Percentiles rank a stretch among this genome's conserved stretches.
Conservation (phyloP, 2,888 invertebrate species). For the Acleris holmiana region DNA sequence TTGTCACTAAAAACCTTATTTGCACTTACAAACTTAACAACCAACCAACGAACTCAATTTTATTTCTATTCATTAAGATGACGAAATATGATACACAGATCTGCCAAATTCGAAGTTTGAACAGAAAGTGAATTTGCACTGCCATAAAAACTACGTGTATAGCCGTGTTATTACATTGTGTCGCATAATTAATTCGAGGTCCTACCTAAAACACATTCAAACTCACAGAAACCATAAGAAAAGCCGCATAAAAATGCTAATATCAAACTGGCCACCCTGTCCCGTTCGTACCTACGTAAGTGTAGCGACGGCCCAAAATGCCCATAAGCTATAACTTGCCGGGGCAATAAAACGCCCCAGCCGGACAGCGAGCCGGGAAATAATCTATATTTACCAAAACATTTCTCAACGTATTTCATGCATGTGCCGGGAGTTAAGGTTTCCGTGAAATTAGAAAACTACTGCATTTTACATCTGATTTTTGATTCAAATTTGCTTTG, state of each 20-base stretch:
- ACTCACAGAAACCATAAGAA: neutral
- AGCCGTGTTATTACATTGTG: no score
- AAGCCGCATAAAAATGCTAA: slow-evolving; percentile 25
- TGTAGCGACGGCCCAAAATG: slow-evolving; percentile 46
- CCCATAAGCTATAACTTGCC: slow-evolving; percentile 55
- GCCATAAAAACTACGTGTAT: no score
- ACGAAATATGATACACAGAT: no score
- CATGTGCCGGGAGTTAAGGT: slow-evolving; percentile 8
- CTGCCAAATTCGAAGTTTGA: no score
- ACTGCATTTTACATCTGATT: neutral
- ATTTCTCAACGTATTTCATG: slow-evolving; percentile 17
- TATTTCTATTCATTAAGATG: no score
- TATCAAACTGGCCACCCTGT: slow-evolving; percentile 6
- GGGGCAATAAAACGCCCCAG: slow-evolving; percentile 50
- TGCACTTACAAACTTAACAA: no score
- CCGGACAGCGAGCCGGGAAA: slow-evolving; percentile 37
- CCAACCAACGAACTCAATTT: no score
- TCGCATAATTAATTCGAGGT: no score
- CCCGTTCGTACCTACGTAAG: slow-evolving; percentile 10
- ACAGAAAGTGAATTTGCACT: no score
- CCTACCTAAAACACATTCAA: slow-evolving; percentile 8
- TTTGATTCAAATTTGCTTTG: neutral
- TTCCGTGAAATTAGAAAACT: slow-evolving; percentile 16
- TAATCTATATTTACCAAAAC: slow-evolving; percentile 40
- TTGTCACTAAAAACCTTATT: no score